Evolutionary conservation across 1,140 invertebrate genomes (phyloP), one percentile per base, ranked within the genome.

Genomic region (Lepeophtheirus salmonis): DNA sequence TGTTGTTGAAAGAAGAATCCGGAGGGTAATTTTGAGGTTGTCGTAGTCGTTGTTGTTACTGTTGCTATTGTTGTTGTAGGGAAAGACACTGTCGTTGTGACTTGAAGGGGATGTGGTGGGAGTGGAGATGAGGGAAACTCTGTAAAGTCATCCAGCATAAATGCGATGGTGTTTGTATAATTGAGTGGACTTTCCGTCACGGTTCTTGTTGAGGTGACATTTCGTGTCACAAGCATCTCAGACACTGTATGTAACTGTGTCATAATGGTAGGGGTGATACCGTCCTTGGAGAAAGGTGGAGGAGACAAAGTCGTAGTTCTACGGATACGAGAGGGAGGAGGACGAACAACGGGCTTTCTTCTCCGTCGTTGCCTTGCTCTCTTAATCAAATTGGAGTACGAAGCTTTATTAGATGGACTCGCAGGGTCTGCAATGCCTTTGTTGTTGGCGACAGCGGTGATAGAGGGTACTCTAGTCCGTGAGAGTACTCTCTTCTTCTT

Each of bases 121-220:
- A 41, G n/a, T 41, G 30, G n/a, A n/a, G n/a, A n/a, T n/a, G n/a
- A n/a, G n/a, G n/a, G n/a, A n/a, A n/a, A n/a, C n/a, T n/a, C n/a
- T n/a, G n/a, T n/a, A n/a, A n/a, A n/a, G n/a, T n/a, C n/a, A n/a
- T n/a, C n/a, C n/a, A n/a, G n/a, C n/a, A n/a, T n/a, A n/a, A n/a
- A n/a, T n/a, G n/a, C n/a, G n/a, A n/a, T n/a, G n/a, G n/a, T n/a
- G n/a, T n/a, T n/a, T n/a, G n/a, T n/a, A n/a, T n/a, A n/a, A 41
- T 6, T 6, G 30, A n/a, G 30, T 41, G 30, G 30, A 6, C 6
- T n/a, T 41, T 10, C 52, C 2, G 52, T 54, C 17, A 54, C 52
- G n/a, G 23, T 24, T 16, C 52, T 20, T 2, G 52, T 54, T 20
- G 52, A 54, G 21, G 52, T 54, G 14, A 54, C 52, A 54, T 54